Percentiles rank a stretch among this genome's conserved stretches.
Conservation (phyloP, 2,888 invertebrate genomes). For the Saturnia japonica region DNA sequence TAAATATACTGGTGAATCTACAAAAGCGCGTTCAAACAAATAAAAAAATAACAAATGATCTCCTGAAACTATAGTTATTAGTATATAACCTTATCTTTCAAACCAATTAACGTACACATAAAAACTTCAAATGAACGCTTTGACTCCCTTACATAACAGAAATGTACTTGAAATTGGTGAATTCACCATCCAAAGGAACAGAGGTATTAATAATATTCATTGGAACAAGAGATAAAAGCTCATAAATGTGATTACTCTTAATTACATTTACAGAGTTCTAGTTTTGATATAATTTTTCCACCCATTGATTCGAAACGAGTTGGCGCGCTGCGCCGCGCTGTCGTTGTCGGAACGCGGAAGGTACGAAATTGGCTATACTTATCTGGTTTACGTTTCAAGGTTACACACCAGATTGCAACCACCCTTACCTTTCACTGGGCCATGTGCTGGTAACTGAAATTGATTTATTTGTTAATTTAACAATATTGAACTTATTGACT, state of each 20-base stretch:
- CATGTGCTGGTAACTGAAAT: not conserved
- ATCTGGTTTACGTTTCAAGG: slow-evolving; percentile 32
- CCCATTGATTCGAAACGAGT: slow-evolving; percentile 9
- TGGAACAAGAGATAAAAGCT: not conserved
- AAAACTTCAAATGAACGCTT: no score
- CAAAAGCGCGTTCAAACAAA: no score
- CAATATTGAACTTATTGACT: not conserved
- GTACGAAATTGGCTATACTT: slow-evolving; percentile 1
- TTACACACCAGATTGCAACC: slow-evolving; percentile 27
- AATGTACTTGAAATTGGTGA: no score
- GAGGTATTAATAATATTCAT: not conserved
- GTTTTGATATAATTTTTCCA: slow-evolving; percentile 18
- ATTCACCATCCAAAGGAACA: no score
- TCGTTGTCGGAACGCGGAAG: slow-evolving; percentile 34
- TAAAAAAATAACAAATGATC: no score
- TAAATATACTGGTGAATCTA: no score
- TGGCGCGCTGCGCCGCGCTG: not conserved
- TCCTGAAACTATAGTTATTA: no score
- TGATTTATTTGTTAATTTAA: not conserved
- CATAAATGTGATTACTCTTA: slow-evolving; percentile 1
- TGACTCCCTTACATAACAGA: no score
- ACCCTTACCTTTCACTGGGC: slow-evolving; percentile 44
- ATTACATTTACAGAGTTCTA: not conserved
- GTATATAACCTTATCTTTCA: no score
- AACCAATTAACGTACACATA: no score